Base-by-base conservation (phyloP, 2,113 vertebrate species). In the Myotis davidii region DNA sequence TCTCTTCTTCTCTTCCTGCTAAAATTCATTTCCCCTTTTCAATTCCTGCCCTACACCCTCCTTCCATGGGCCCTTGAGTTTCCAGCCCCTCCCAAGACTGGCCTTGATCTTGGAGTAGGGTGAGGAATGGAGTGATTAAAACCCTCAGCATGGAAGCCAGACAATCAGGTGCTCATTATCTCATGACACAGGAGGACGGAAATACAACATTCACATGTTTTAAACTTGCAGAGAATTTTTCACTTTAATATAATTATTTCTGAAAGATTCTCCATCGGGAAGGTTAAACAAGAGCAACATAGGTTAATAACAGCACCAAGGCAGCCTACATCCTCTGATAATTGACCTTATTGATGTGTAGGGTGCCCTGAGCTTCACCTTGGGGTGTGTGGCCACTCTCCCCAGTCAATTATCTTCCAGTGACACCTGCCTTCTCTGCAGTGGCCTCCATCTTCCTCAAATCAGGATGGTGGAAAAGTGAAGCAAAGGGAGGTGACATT, bases 171-270 rank as follows among this genome's bases (percentile, higher is more conserved):
- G 97, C 97, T 98, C 98, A 98, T 98, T 98, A 98, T 97, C 97
- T 96, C 92, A 20, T 96, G 97, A 97, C 96, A 96, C 88, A 79
- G 11, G 93, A 97, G 97, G 96, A 87, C 96, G 90, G 97, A 97
- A 97, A 98, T 94, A 98, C 96, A 98, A 98, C 94, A 95, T 95
- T 97, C 98, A 94, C 97, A 88, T 97, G 91, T 97, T 98, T 98
- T 96, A 95, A 97, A 98, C 97, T 95, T 85, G 70, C 94, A 97
- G 98, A 98, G 97, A 96, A 97, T 98, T 97, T 98, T 97, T 96
- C 97, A 96, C 97, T 98, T 98, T 98, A 97, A 98, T 98, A 96
- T 97, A 98, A 99, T 98, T 98, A 98, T 98, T 98, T 98, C 98
- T 98, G 98, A 98, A 98, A 98, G 98, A 98, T 98, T 98, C 98